Evolutionary conservation across 2,888 invertebrate species (phyloP).

Genomic region (Trichogramma evanescens): DNA sequence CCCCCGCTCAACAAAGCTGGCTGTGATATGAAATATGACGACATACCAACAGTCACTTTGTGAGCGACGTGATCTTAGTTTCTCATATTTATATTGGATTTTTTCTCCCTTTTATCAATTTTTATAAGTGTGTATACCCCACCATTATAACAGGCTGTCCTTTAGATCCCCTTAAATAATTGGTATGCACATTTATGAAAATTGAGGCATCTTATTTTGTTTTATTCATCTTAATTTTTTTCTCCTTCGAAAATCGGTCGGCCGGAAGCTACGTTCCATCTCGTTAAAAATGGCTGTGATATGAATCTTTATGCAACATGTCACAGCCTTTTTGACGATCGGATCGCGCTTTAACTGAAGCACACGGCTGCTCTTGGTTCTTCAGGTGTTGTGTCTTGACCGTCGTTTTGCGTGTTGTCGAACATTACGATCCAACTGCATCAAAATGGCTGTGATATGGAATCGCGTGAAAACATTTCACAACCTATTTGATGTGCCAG

Average conservation of each 20-base stretch:
- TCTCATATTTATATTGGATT: conserved; percentile 54
- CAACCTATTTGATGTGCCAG: conserved; percentile 81
- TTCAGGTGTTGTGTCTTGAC: conserved; percentile 54
- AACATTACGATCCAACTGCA: conserved; percentile 63
- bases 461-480: conserved; percentile 57
- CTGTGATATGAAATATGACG: conserved; percentile 58
- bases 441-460: conserved; percentile 99
- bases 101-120: conserved; percentile 27
- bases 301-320: conserved; percentile 58
- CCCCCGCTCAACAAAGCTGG: conserved; percentile 95
- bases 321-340: conserved; percentile 77
- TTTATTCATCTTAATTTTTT: conserved; percentile 54
- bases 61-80: conserved; percentile 57
- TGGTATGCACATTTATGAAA: too few species aligned
- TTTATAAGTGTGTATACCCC: too few species aligned
- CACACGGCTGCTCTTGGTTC: too few species aligned
- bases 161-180: too few species aligned
- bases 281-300: conserved; percentile 97
- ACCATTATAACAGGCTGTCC: too few species aligned
- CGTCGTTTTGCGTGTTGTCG: conserved; percentile 48
- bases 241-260: conserved; percentile 32
- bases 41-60: conserved; percentile 91
- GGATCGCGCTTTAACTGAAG: conserved; percentile 30
- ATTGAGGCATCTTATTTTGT: conserved; percentile 22
- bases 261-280: conserved; percentile 60